A percentile compares a stretch with the other conserved stretches of the same genome.
phyloP scores from a whole-genome alignment of 2,888 invertebrate genomes.

The Pocota personata region DNA sequence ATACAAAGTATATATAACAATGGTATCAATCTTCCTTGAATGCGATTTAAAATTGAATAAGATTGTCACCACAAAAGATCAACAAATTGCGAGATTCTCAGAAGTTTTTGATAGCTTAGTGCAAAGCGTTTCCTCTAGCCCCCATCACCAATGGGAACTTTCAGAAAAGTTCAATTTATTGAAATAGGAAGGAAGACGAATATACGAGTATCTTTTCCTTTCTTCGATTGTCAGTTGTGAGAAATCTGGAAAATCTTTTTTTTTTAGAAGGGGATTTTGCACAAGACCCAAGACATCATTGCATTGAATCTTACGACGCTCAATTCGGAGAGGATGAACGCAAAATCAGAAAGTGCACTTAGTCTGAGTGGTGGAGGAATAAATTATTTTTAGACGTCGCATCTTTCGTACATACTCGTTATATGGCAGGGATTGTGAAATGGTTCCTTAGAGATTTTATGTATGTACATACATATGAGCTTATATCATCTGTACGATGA shows the following conservation, averaged over 20 bases:
- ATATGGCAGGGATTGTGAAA: slow-evolving; percentile 11
- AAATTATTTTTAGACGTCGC: slow-evolving; percentile 41
- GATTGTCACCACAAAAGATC: slow-evolving; percentile 30
- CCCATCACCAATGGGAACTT: slow-evolving; percentile 16
- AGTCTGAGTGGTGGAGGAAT: slow-evolving; percentile 41
- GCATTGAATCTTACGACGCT: slow-evolving; percentile 14
- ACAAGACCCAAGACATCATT: slow-evolving; percentile 29
- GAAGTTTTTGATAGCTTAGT: slow-evolving; percentile 11
- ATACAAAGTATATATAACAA: background rate
- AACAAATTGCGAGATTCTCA: slow-evolving; percentile 20
- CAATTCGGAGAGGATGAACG: slow-evolving; percentile 32
- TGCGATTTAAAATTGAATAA: slow-evolving; percentile 26
- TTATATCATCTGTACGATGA: slow-evolving; percentile 21
- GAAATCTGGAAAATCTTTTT: slow-evolving; percentile 12
- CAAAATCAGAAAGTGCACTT: slow-evolving; percentile 57
- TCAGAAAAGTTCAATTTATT: slow-evolving; percentile 30
- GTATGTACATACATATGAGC: background rate
- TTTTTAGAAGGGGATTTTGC: background rate
- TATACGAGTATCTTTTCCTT: background rate
- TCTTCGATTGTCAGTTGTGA: slow-evolving; percentile 17
- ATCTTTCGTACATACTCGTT: background rate
- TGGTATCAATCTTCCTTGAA: slow-evolving; percentile 5
- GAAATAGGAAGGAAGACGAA: background rate
- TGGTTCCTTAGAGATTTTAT: slow-evolving; percentile 7
- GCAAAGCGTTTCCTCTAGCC: background rate